phyloP scores from a whole-genome alignment of 2,113 vertebrate genomes.

The Osmerus eperlanus region DNA sequence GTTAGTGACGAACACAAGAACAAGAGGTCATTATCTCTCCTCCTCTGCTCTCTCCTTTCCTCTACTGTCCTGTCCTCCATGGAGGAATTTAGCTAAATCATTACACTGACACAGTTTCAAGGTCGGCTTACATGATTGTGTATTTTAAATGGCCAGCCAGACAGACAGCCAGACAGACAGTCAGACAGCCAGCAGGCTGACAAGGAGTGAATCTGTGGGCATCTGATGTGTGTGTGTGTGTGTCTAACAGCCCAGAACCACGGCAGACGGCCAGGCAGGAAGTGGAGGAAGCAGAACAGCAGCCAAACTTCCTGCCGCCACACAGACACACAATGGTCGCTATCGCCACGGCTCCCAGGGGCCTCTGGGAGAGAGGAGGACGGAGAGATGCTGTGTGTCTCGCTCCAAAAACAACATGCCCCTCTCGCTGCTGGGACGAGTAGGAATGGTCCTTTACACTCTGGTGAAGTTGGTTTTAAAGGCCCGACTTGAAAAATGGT shows the following conservation, averaged over 20 bases:
- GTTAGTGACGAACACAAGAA: too few relatives aligned
- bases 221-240: slow-evolving; percentile 8
- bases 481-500: too few relatives aligned
- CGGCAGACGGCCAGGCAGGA: slow-evolving; percentile 45
- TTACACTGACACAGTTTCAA: too few relatives aligned
- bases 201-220: background rate
- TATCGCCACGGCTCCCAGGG: slow-evolving; percentile 29
- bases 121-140: too few relatives aligned
- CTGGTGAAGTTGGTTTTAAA: background rate
- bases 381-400: slow-evolving; percentile 37
- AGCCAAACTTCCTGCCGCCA: slow-evolving; percentile 69
- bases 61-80: too few relatives aligned
- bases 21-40: too few relatives aligned
- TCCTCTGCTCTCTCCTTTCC: too few relatives aligned
- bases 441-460: background rate
- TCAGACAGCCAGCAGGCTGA: too few relatives aligned
- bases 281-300: slow-evolving; percentile 62
- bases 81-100: too few relatives aligned
- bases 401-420: background rate
- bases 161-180: too few relatives aligned
- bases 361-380: slow-evolving; percentile 21
- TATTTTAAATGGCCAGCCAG: too few relatives aligned
- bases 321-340: slow-evolving; percentile 59
- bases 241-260: slow-evolving; percentile 53
- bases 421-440: background rate